Percentiles rank a stretch among this genome's conserved stretches.
phyloP scores from a whole-genome alignment of 2,113 vertebrate genomes.

The Sisor rabdophorus region DNA sequence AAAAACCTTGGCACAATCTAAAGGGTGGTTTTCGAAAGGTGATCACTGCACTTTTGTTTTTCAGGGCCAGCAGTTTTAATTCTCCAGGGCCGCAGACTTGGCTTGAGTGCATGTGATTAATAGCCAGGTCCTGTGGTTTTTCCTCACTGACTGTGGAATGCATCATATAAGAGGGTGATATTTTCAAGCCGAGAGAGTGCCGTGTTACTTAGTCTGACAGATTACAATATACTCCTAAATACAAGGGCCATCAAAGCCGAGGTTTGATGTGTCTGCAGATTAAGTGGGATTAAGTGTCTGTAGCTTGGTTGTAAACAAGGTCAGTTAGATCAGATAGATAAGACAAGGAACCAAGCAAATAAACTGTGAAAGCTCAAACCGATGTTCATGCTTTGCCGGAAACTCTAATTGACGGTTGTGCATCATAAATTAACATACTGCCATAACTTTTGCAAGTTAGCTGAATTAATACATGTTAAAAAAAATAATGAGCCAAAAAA shows the following conservation, averaged over 20 bases:
- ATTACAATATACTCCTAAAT: slow-evolving; percentile 33
- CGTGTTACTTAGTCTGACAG: slow-evolving; percentile 24
- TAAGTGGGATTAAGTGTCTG: background rate
- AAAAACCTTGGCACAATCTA: slow-evolving; percentile 34
- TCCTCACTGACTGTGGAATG: slow-evolving; percentile 24
- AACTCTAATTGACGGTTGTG: background rate
- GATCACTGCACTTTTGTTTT: slow-evolving; percentile 24
- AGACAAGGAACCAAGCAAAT: background rate
- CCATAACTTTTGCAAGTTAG: background rate
- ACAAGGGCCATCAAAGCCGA: slow-evolving; percentile 17
- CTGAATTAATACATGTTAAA: background rate
- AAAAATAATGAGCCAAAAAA: too few species aligned
- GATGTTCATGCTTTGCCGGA: background rate
- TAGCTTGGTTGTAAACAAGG: slow-evolving; percentile 14
- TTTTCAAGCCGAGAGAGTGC: slow-evolving; percentile 22
- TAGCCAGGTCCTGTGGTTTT: slow-evolving; percentile 27
- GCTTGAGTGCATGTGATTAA: slow-evolving; percentile 34
- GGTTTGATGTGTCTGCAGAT: slow-evolving; percentile 8
- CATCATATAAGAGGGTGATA: slow-evolving; percentile 28
- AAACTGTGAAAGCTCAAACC: background rate
- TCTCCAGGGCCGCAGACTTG: slow-evolving; percentile 16
- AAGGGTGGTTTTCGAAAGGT: slow-evolving; percentile 41
- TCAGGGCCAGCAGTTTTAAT: slow-evolving; percentile 27
- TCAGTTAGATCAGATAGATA: slow-evolving; percentile 15
- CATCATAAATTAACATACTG: background rate